Base-by-base conservation (phyloP, 2,113 vertebrate species). In the Myanophis thanlyinensis region DNA sequence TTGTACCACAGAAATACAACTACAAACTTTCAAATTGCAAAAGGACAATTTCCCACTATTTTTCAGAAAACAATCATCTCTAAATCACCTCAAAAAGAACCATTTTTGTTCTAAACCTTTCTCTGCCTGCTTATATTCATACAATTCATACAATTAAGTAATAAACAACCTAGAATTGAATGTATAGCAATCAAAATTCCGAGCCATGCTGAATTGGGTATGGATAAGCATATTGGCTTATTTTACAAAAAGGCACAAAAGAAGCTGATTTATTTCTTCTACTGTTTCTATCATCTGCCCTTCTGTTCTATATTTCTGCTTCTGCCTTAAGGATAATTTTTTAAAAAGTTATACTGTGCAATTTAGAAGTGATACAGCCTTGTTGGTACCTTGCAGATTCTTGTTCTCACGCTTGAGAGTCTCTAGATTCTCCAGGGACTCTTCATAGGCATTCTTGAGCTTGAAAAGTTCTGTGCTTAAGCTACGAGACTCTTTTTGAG, bases 381-480 rank as follows among this genome's bases (percentile, higher is more conserved):
- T 10, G 5, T 27, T 2, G 18, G 3, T 98, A 99, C 99, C 98
- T 96, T 99, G 99, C 30, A 99, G 97, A 96, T 99, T 99, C 97
- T 99, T 99, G 97, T 99, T 99, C 97, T 99, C 99, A 84, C 98
- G 97, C 97, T 98, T 99, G 92, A 98, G 96, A 0, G 98, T 98
- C 97, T 99, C 98, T 95, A 99, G 97, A 94, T 99, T 97, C 90
- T 99, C 98, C 27, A 99, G 95, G 1, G 98, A 98, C 96, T 99
- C 98, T 95, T 99, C 99, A 0, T 99, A 99, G 91, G 98, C 98
- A 1, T 99, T 99, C 96, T 98, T 98, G 92, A 99, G 97, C 91
- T 99, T 99, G 95, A 99, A 99, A 88, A 99, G 98, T 96, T 99
- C 99, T 0, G 98, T 99, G 97, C 98, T 99, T n/a, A 99, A 97